phyloP scores from a whole-genome alignment of 2,888 invertebrate genomes.

The Acanthosepion esculentum region DNA sequence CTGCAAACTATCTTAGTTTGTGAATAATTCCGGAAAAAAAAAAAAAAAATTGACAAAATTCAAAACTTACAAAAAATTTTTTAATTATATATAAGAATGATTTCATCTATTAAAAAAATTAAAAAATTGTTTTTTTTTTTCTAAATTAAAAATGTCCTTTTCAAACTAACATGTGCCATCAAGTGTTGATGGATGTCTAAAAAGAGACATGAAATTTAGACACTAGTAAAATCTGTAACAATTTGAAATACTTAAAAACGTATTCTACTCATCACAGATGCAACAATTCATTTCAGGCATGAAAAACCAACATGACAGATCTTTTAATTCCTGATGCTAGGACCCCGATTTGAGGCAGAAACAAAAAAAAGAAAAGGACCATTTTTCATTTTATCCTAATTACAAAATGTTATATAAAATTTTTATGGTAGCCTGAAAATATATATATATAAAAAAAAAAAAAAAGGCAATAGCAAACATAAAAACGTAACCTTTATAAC shows the following conservation, averaged over 20 bases:
- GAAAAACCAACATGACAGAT: too few relatives aligned
- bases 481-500: too few relatives aligned
- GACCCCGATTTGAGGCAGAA: not conserved
- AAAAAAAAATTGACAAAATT: not conserved
- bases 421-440: too few relatives aligned
- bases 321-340: not conserved
- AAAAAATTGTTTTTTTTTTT: too few relatives aligned
- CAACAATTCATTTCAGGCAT: not conserved
- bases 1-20: not conserved
- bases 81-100: not conserved
- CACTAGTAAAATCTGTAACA: not conserved
- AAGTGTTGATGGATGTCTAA: not conserved
- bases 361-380: not conserved
- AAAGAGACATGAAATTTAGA: not conserved
- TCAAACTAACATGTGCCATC: not conserved
- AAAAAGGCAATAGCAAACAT: too few relatives aligned
- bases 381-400: too few relatives aligned
- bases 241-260: not conserved
- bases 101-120: not conserved
- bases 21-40: not conserved
- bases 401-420: too few relatives aligned
- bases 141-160: not conserved
- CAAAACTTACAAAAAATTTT: not conserved
- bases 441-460: too few relatives aligned
- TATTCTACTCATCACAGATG: not conserved